A percentile compares a stretch with the other conserved stretches of the same genome.
Evolutionary conservation across 2,888 invertebrate species (phyloP).

Genomic region (Amphipoea oculea): DNA sequence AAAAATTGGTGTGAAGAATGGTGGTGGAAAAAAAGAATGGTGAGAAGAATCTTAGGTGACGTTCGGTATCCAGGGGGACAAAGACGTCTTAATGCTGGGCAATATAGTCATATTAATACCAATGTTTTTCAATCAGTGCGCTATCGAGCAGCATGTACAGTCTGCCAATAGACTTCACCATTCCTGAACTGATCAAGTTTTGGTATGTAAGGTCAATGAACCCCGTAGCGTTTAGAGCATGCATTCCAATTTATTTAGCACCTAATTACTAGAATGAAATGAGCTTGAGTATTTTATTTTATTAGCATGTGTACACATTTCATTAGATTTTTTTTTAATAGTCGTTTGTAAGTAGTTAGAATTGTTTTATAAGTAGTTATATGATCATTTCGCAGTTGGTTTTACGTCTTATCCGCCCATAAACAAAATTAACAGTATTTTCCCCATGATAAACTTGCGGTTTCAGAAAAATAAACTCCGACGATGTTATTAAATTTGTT

Average conservation of each 20-base stretch:
- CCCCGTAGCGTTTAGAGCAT: slow-evolving; percentile 63
- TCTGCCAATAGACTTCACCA: slow-evolving; percentile 85
- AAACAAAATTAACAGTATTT: slow-evolving; percentile 1
- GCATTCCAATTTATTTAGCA: slow-evolving; percentile 37
- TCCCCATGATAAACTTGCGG: background rate
- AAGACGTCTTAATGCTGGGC: background rate
- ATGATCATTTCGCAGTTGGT: background rate
- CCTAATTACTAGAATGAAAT: slow-evolving; percentile 20
- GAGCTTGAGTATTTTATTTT: slow-evolving; percentile 30
- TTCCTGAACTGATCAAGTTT: slow-evolving; percentile 83
- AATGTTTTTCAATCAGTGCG: slow-evolving; percentile 77
- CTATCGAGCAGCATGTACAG: slow-evolving; percentile 83
- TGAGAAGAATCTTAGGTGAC: background rate
- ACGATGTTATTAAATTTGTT: background rate
- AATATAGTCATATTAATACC: slow-evolving; percentile 39
- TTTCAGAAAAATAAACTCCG: background rate
- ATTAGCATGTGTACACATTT: slow-evolving; percentile 39
- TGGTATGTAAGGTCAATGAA: slow-evolving; percentile 80
- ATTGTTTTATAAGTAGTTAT: background rate
- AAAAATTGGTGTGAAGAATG: background rate
- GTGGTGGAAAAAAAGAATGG: too few relatives aligned
- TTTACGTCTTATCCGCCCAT: background rate
- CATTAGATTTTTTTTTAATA: background rate
- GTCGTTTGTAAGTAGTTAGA: slow-evolving; percentile 22
- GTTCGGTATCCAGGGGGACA: background rate